These are phyloP conservation scores for Papilio protenor DNA, from an alignment of 2,888 invertebrate genomes.

Conservation along the genomic window DNA sequence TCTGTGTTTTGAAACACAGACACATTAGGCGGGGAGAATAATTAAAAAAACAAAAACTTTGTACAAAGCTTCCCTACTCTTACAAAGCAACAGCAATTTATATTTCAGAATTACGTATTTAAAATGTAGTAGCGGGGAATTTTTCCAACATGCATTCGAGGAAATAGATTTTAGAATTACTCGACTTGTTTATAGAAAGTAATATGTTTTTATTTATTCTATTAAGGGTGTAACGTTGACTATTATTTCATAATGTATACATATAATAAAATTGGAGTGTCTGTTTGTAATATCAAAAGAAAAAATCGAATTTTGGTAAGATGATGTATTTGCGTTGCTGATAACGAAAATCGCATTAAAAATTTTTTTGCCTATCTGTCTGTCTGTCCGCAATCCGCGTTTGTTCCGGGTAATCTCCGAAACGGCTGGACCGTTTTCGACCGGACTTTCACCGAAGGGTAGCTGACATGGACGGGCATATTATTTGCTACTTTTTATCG, in stretches of 20 bases:
- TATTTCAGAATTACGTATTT: constrained; percentile 26
- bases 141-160: neutral
- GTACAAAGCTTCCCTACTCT: constrained; percentile 22
- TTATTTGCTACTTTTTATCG: too few relatives aligned
- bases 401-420: too few relatives aligned
- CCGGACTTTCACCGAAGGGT: too few relatives aligned
- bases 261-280: too few relatives aligned
- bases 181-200: neutral
- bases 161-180: constrained; percentile 1
- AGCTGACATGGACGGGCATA: too few relatives aligned
- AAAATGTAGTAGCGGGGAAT: neutral
- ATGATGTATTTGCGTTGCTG: too few relatives aligned
- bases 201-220: neutral
- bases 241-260: neutral
- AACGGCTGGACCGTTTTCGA: too few relatives aligned
- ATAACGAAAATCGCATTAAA: too few relatives aligned
- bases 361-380: too few relatives aligned
- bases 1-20: constrained; percentile 43
- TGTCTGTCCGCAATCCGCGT: too few relatives aligned
- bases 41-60: constrained; percentile 39
- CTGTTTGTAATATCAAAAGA: too few relatives aligned
- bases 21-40: constrained; percentile 41
- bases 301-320: too few relatives aligned
- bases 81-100: constrained; percentile 34
- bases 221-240: neutral